Evolutionary conservation across 1,140 invertebrate genomes (phyloP).

Genomic region (Bombyx mori): DNA sequence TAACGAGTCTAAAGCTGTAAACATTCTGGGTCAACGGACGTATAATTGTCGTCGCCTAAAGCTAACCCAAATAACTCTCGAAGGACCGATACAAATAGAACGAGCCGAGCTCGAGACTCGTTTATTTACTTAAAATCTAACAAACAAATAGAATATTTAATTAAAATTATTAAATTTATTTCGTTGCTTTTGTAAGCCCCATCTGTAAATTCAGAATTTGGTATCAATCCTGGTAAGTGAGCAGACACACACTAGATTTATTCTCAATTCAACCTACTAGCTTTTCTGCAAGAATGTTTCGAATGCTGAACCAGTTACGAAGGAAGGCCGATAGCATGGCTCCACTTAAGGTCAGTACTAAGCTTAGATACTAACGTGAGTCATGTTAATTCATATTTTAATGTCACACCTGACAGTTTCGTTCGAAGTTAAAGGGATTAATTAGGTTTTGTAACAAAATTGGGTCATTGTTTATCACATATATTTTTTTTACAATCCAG

Average conservation of each 20-base stretch:
- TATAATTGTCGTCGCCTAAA: conserved; percentile 39
- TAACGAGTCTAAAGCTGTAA: conserved; percentile 14
- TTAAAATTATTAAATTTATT: too few relatives aligned
- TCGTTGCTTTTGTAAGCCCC: too few relatives aligned
- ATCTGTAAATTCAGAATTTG: too few relatives aligned
- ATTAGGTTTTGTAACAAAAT: conserved; percentile 15
- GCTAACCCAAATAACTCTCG: conserved; percentile 39
- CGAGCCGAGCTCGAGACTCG: conserved; percentile 6
- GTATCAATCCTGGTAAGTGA: too few relatives aligned
- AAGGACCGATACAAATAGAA: conserved; percentile 27
- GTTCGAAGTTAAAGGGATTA: conserved; percentile 11
- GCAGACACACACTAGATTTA: too few relatives aligned
- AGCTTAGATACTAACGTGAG: conserved; percentile 6
- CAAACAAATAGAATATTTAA: background rate
- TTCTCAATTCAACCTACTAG: background rate
- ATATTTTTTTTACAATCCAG: conserved; percentile 5
- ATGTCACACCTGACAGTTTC: background rate
- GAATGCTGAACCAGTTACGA: conserved; percentile 5
- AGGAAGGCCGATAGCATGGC: conserved; percentile 15
- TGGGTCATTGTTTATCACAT: conserved; percentile 16
- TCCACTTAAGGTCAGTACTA: conserved; percentile 4
- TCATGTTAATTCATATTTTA: background rate
- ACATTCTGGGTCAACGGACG: conserved; percentile 33
- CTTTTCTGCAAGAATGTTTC: conserved; percentile 6
- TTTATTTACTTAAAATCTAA: conserved; percentile 1